Percentiles rank a stretch among this genome's conserved stretches.
Conservation (phyloP, 2,113 vertebrate species). For the Zonotrichia leucophrys region DNA sequence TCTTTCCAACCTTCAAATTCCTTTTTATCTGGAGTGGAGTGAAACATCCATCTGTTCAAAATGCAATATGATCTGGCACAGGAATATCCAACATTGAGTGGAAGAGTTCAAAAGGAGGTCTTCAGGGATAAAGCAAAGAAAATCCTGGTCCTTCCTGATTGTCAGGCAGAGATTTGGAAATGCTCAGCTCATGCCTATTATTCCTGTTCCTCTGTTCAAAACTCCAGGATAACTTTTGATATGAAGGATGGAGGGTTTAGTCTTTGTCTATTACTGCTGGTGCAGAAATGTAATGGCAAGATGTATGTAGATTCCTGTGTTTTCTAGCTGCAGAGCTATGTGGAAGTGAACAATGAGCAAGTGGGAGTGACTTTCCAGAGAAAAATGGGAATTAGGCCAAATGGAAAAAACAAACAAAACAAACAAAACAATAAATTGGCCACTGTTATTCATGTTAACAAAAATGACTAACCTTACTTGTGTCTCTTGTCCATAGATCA, state of each 20-base stretch:
- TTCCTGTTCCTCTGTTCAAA: not conserved
- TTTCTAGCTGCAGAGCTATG: not conserved
- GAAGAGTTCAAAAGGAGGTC: constrained; percentile 3
- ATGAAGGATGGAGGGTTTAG: not conserved
- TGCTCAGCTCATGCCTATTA: not conserved
- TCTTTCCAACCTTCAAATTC: not conserved
- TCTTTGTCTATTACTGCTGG: not conserved
- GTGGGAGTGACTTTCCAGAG: not conserved
- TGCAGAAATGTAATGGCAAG: not conserved
- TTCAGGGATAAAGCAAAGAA: not conserved
- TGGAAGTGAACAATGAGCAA: not conserved
- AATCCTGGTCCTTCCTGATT: not conserved
- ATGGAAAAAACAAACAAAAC: not conserved
- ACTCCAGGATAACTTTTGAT: not conserved
- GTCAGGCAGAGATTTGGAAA: not conserved
- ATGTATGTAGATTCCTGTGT: not conserved
- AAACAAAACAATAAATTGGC: not conserved
- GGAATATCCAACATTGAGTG: not conserved
- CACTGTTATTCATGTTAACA: not conserved
- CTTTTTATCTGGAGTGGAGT: not conserved
- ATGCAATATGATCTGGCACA: not conserved
- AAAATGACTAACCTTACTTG: not conserved
- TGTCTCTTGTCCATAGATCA: constrained; percentile 80
- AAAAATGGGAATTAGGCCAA: not conserved
- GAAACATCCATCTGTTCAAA: not conserved